Conservation (phyloP, 1,140 invertebrate species). For the Papilio aristodemus region DNA sequence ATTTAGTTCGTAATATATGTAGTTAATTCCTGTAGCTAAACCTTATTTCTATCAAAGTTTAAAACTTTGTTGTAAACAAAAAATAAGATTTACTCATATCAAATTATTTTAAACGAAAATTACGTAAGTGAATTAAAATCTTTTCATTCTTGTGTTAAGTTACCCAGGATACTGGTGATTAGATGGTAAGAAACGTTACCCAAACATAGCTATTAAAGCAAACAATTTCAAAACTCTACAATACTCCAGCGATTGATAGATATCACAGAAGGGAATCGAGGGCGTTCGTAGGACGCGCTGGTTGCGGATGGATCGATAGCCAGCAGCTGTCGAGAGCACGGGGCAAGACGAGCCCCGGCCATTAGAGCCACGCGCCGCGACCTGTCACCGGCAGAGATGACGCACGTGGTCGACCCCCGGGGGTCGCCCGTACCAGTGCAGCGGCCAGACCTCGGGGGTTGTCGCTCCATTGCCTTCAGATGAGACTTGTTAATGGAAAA, state of each 20-base stretch:
- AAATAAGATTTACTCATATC: too few species aligned
- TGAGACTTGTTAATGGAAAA: not conserved
- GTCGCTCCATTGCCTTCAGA: not conserved
- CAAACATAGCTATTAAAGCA: too few species aligned
- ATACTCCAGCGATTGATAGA: not conserved
- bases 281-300: not conserved
- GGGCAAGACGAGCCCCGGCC: constrained; percentile 17
- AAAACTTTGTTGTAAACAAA: too few species aligned
- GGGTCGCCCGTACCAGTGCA: too few species aligned
- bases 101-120: too few species aligned
- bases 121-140: too few species aligned
- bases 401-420: not conserved
- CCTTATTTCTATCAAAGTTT: too few species aligned
- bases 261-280: not conserved
- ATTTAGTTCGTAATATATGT: too few species aligned
- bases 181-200: too few species aligned
- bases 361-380: constrained; percentile 18
- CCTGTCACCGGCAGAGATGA: constrained; percentile 25
- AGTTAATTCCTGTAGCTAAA: too few species aligned
- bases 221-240: not conserved
- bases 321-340: not conserved
- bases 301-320: not conserved
- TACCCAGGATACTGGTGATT: too few species aligned
- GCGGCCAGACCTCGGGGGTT: not conserved
- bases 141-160: too few species aligned